These are phyloP conservation scores for Pachyseris speciosa DNA, from an alignment of 64 coral and sea anemone species.

Conservation along the genomic window DNA sequence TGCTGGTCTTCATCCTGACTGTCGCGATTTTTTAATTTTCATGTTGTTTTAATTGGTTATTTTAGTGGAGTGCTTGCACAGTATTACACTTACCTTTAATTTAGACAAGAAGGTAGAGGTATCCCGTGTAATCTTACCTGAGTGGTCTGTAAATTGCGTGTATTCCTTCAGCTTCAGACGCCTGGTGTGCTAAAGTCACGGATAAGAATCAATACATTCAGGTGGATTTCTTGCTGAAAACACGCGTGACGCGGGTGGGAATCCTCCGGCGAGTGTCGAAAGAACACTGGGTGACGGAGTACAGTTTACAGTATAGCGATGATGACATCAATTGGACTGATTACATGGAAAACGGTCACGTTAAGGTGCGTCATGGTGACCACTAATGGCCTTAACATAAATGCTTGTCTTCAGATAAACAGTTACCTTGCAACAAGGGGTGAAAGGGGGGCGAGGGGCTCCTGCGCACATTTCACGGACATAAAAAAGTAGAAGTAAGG, in stretches of 20 bases:
- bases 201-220: conserved; percentile 47
- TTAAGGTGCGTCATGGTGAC: conserved; percentile 17
- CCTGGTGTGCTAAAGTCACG: conserved; percentile 5
- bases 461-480: no score
- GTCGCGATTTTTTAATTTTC: no score
- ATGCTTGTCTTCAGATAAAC: no score
- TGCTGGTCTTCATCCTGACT: no score
- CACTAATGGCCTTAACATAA: background rate
- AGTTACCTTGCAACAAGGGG: no score
- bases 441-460: no score
- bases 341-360: conserved; percentile 65
- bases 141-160: background rate
- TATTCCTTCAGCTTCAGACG: background rate
- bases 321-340: conserved; percentile 60
- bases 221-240: conserved; percentile 49
- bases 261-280: conserved; percentile 16
- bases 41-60: no score
- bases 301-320: conserved; percentile 39
- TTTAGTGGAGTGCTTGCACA: no score
- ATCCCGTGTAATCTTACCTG: no score
- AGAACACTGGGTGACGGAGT: conserved; percentile 26
- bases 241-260: conserved; percentile 28
- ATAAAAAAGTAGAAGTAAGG: no score
- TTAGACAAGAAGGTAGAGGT: no score
- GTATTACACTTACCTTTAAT: no score